Conservation (phyloP, 37 sponge, comb jelly and placozoan species). For the Ephydatia muelleri region DNA sequence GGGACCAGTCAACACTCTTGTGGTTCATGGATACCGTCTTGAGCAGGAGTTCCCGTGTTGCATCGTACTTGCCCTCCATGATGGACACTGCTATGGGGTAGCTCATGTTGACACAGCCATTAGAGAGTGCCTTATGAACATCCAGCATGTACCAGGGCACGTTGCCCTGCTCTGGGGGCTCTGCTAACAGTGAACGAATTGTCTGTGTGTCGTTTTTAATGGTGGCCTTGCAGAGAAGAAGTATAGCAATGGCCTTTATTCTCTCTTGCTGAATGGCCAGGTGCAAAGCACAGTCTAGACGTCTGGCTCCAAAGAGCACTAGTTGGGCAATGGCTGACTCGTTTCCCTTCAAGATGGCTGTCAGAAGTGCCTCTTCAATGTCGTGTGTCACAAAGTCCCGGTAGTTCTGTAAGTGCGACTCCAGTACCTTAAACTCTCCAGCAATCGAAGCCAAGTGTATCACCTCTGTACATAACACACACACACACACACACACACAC, state of each 20-base stretch:
- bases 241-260: constrained; percentile 64
- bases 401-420: background rate
- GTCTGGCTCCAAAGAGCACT: constrained; percentile 59
- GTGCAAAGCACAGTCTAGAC: constrained; percentile 68
- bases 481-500: too few species aligned
- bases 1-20: constrained; percentile 75
- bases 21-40: constrained; percentile 74
- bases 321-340: constrained; percentile 44
- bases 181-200: constrained; percentile 71
- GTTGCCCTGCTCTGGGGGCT: constrained; percentile 53
- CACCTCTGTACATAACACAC: background rate
- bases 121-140: constrained; percentile 52
- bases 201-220: constrained; percentile 41
- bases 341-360: constrained; percentile 48
- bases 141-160: constrained; percentile 67
- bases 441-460: background rate
- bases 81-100: constrained; percentile 76
- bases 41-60: constrained; percentile 74
- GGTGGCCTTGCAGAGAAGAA: constrained; percentile 79
- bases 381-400: constrained; percentile 35
- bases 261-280: constrained; percentile 75
- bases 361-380: constrained; percentile 73
- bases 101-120: constrained; percentile 51
- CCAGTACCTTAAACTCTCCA: background rate
- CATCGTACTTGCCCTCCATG: constrained; percentile 67